Conservation (phyloP, 2,797 vertebrate genomes). For the Paratrypauchen microcephalus region DNA sequence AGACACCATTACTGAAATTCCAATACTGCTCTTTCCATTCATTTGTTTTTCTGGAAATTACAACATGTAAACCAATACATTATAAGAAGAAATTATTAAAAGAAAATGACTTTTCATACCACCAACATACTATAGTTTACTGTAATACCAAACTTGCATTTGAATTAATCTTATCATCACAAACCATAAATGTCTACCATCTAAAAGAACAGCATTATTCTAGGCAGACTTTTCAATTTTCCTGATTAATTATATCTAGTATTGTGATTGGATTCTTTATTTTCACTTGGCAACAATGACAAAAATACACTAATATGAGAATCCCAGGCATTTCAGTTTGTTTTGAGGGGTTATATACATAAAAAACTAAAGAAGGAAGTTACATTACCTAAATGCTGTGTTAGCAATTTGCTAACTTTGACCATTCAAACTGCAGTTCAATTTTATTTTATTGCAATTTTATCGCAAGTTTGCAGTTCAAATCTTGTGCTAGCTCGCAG, state of each 20-base stretch:
- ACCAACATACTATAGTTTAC: neutral
- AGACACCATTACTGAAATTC: constrained; percentile 29
- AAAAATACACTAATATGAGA: neutral
- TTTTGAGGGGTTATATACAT: too few relatives aligned
- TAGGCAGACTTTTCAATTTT: too few relatives aligned
- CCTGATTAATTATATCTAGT: neutral
- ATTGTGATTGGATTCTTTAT: neutral
- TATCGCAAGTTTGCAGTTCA: too few relatives aligned
- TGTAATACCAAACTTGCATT: too few relatives aligned
- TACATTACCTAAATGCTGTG: neutral
- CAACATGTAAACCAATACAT: too few relatives aligned
- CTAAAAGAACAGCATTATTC: too few relatives aligned
- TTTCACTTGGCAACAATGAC: neutral
- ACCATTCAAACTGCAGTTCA: neutral
- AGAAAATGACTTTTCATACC: neutral
- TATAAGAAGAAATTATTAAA: neutral
- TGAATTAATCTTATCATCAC: too few relatives aligned
- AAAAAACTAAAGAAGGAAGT: too few relatives aligned
- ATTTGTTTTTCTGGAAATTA: neutral
- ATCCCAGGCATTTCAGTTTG: neutral
- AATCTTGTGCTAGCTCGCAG: constrained; percentile 57
- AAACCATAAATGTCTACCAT: neutral
- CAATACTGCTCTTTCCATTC: constrained; percentile 23
- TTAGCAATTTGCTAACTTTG: neutral
- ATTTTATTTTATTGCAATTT: neutral